A percentile compares a stretch with the other conserved stretches of the same genome.
Evolutionary conservation across 2,113 vertebrate species (phyloP).

Genomic region (Hystrix brachyura): DNA sequence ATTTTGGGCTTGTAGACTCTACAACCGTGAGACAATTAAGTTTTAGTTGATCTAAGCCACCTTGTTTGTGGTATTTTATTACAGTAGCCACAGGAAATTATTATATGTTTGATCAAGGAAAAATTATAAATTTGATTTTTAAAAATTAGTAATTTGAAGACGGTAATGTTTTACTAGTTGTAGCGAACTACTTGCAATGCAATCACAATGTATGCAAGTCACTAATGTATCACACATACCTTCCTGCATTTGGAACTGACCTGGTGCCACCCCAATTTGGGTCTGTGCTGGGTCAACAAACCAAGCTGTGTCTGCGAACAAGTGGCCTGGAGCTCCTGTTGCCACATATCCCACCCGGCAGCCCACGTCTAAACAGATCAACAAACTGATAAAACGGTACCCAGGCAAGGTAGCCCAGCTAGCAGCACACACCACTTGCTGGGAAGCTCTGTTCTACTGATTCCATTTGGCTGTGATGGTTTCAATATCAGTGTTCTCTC

Average conservation of each 20-base stretch:
- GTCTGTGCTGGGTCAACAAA: background rate
- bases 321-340: background rate
- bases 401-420: background rate
- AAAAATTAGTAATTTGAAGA: background rate
- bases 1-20: background rate
- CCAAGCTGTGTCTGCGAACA: background rate
- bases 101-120: background rate
- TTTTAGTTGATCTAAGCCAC: background rate
- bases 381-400: background rate
- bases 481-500: background rate
- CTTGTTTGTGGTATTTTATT: background rate
- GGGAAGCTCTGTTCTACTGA: background rate
- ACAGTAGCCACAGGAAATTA: background rate
- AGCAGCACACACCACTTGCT: background rate
- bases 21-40: background rate
- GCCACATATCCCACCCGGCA: background rate
- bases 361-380: background rate
- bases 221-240: background rate
- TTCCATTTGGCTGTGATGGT: background rate
- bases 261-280: background rate
- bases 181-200: background rate
- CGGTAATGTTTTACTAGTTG: background rate
- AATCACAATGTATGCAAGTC: background rate
- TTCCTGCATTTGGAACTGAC: background rate
- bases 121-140: slow-evolving; percentile 12